phyloP scores from a whole-genome alignment of 2,888 invertebrate genomes.

The Synergus itoensis region DNA sequence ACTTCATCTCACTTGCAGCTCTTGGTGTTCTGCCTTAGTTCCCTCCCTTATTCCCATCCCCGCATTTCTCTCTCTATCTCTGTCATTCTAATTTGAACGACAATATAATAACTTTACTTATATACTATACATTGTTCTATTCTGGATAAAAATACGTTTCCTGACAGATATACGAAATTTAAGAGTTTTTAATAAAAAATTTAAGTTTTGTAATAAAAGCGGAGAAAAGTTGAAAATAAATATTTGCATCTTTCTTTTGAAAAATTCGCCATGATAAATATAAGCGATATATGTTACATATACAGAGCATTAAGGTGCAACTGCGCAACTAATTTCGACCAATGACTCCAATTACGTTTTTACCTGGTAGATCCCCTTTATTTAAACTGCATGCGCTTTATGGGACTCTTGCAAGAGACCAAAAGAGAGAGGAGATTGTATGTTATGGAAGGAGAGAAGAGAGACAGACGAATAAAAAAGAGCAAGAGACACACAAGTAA shows the following conservation, averaged over 20 bases:
- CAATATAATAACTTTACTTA: no score
- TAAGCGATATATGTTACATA: not conserved
- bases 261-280: no score
- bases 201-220: no score
- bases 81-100: no score
- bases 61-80: no score
- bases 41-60: no score
- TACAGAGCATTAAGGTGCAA: not conserved
- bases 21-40: not conserved
- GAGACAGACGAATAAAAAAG: slow-evolving; percentile 48
- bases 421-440: slow-evolving; percentile 50
- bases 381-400: slow-evolving; percentile 50
- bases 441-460: slow-evolving; percentile 52
- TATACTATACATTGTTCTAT: no score
- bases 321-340: slow-evolving; percentile 65
- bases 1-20: slow-evolving; percentile 42
- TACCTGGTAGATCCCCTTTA: slow-evolving; percentile 61
- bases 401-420: slow-evolving; percentile 45
- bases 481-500: slow-evolving; percentile 54
- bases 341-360: slow-evolving; percentile 71
- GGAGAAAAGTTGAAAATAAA: no score
- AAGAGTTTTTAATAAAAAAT: no score
- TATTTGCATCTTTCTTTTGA: no score
- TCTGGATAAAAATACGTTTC: no score
- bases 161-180: no score